Evolutionary conservation across 2,888 invertebrate species (phyloP).

Genomic region (Cylloceria caligata): DNA sequence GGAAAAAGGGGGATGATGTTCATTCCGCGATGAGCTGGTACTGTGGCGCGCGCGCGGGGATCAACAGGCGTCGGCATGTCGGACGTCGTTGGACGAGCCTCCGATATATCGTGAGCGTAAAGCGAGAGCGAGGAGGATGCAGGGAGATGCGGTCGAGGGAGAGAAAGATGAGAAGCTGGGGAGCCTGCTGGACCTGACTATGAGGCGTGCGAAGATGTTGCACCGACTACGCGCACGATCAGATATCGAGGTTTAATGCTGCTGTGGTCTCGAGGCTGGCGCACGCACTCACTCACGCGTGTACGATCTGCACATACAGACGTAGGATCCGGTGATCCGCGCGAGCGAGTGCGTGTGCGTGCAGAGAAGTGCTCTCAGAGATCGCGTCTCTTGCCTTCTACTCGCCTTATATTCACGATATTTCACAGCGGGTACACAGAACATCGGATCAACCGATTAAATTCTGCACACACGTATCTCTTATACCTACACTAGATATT

Average conservation of each 20-base stretch:
- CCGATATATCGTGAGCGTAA: slow-evolving; percentile 70
- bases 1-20: slow-evolving; percentile 18
- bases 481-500: neutral
- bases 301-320: slow-evolving; percentile 19
- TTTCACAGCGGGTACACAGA: slow-evolving; percentile 61
- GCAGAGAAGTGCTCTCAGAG: slow-evolving; percentile 57
- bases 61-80: slow-evolving; percentile 78
- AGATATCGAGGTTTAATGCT: slow-evolving; percentile 66
- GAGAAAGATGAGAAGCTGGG: slow-evolving; percentile 63
- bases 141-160: slow-evolving; percentile 17
- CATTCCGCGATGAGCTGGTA: slow-evolving; percentile 31
- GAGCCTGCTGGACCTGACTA: slow-evolving; percentile 31
- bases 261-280: slow-evolving; percentile 58
- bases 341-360: slow-evolving; percentile 60
- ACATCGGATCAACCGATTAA: slow-evolving; percentile 62
- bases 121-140: slow-evolving; percentile 23
- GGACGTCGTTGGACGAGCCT: slow-evolving; percentile 70
- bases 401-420: slow-evolving; percentile 59
- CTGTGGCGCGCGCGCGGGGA: slow-evolving; percentile 53
- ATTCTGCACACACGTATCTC: slow-evolving; percentile 46
- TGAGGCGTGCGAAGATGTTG: slow-evolving; percentile 67
- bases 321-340: slow-evolving; percentile 30
- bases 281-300: slow-evolving; percentile 62
- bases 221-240: slow-evolving; percentile 67
- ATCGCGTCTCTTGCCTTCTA: slow-evolving; percentile 42